Evolutionary conservation across 1,140 invertebrate species (phyloP), one percentile per base, ranked within the genome.

Genomic region (Pectinophora gossypiella): DNA sequence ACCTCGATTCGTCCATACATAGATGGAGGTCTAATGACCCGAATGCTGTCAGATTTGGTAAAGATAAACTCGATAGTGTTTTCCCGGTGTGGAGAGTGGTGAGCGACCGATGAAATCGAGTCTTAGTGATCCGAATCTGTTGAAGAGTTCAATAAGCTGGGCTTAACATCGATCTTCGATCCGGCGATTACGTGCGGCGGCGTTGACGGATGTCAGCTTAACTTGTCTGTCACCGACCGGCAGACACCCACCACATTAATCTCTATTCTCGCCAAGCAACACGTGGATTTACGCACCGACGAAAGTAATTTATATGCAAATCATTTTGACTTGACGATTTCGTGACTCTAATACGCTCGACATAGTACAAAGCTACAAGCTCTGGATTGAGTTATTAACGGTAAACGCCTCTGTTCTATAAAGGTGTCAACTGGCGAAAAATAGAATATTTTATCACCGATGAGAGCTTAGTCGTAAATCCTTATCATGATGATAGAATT

Each of bases 141-240:
- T 68, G 76, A 82, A 68, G 64, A 70, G 74, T 80, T 76, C 68
- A 77, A 76, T 86, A 86, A 86, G 76, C 78, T 55, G 71, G 62
- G 70, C 79, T 87, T 84, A 85, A 64, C 78, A 84, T 78, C 68
- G 79, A 80, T 85, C 81, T 85, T 76, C 70, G 81, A 82, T 83
- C 73, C 70, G 73, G 66, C 66, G 81, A 85, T 83, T 82, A 80
- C 76, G 71, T 58, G 66, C 68, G 50, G 53, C 67, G 3, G 77
- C 80, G 84, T 84, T 86, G 84, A 85, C 84, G 84, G 81, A 87
- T 78, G 79, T 82, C 81, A 70, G 78, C 84, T 87, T 84, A 87
- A 76, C 64, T 76, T 78, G 78, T 82, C 81, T 75, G 75, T 84
- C 79, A 82, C 71, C 60, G 67, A 66, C 68, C 70, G 51, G 54